phyloP scores from a whole-genome alignment of 2,797 vertebrate genomes.

The Loris lydekkerianus region DNA sequence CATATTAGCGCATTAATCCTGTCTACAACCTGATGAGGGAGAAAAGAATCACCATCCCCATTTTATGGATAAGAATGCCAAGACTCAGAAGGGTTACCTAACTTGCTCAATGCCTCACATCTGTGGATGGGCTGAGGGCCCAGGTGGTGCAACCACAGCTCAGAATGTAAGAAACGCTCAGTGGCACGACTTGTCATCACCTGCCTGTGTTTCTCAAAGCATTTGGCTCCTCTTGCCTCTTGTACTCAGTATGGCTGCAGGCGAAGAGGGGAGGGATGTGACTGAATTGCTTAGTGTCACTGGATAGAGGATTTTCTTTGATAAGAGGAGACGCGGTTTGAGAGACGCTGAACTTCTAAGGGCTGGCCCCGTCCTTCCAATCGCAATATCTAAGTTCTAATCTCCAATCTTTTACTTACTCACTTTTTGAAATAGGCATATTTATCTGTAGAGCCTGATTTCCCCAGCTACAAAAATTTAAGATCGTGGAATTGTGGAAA shows the following conservation, averaged over 20 bases:
- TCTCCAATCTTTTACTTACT: constrained; percentile 9
- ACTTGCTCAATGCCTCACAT: background rate
- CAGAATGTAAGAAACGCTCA: background rate
- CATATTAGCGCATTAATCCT: background rate
- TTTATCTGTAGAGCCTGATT: background rate
- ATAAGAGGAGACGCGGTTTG: background rate
- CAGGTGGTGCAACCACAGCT: background rate
- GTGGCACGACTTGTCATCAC: background rate
- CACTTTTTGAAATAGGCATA: background rate
- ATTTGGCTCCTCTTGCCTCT: background rate
- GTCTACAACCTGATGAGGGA: background rate
- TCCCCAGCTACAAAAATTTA: constrained; percentile 19
- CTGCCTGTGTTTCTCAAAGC: background rate
- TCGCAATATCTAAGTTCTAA: constrained; percentile 43
- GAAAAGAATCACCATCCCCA: background rate
- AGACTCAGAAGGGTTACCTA: background rate
- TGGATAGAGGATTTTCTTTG: constrained; percentile 26
- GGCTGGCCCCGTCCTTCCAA: background rate
- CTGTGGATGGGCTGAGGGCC: background rate
- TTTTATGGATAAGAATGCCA: background rate
- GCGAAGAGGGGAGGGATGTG: background rate
- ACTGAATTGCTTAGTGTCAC: background rate
- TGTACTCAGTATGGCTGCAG: background rate
- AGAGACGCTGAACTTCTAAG: background rate
- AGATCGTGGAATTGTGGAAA: background rate